Evolutionary conservation across 2,113 vertebrate species (phyloP).

Genomic region (Naja naja): DNA sequence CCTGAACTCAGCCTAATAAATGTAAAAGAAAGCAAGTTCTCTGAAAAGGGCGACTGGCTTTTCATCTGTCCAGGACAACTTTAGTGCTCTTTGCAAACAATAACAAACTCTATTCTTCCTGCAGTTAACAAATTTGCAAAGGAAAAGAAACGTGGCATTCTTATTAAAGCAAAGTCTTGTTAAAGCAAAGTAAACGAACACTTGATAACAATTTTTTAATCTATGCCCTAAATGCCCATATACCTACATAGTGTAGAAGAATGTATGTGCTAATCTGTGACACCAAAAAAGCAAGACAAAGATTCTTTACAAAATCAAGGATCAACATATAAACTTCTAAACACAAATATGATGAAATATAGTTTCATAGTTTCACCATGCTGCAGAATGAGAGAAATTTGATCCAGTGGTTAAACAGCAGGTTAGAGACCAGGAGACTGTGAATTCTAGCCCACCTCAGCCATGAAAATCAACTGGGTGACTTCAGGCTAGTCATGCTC

Average conservation of each 20-base stretch:
- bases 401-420: neutral
- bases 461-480: neutral
- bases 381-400: neutral
- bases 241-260: slow-evolving; percentile 9
- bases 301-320: neutral
- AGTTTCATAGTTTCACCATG: neutral
- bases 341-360: neutral
- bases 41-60: neutral
- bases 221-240: slow-evolving; percentile 54
- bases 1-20: neutral
- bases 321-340: neutral
- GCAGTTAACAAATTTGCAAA: neutral
- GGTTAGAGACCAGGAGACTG: neutral
- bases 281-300: neutral
- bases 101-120: neutral
- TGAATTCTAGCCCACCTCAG: neutral
- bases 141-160: neutral
- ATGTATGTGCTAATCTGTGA: neutral
- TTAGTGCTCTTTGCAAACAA: neutral
- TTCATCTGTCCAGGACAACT: too few relatives aligned
- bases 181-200: slow-evolving; percentile 30
- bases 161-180: neutral
- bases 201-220: slow-evolving; percentile 41
- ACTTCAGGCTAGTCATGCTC: neutral
- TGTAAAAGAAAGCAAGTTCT: neutral